Evolutionary conservation across 1,140 invertebrate genomes (phyloP).

Genomic region (Tenebrio molitor): DNA sequence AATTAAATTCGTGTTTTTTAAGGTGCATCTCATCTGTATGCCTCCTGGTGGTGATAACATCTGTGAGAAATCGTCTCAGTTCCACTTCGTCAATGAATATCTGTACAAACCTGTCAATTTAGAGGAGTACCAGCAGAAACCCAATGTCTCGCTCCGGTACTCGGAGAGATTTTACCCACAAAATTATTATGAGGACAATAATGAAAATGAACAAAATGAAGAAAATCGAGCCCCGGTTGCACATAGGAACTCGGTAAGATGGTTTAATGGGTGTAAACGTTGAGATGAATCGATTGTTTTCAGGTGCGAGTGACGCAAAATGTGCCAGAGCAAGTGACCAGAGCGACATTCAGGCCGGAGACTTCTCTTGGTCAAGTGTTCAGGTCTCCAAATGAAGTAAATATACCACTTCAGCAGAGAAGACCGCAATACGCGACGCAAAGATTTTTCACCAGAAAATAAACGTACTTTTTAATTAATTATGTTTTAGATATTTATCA

Average conservation of each 20-base stretch:
- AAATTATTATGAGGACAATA: constrained; percentile 79
- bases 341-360: constrained; percentile 63
- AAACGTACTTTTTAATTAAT: constrained; percentile 3
- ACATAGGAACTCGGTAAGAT: constrained; percentile 64
- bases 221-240: constrained; percentile 65
- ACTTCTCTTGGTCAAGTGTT: constrained; percentile 76
- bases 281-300: no score
- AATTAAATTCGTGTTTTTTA: constrained; percentile 33
- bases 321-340: constrained; percentile 47
- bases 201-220: constrained; percentile 71
- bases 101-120: constrained; percentile 90
- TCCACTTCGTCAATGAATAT: constrained; percentile 94
- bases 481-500: constrained; percentile 29
- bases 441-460: constrained; percentile 50
- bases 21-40: constrained; percentile 94
- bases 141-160: constrained; percentile 87
- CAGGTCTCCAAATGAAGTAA: constrained; percentile 86
- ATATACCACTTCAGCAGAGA: constrained; percentile 85
- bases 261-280: no score
- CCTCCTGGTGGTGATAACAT: constrained; percentile 90
- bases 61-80: constrained; percentile 90
- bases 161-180: constrained; percentile 87
- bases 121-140: constrained; percentile 83
- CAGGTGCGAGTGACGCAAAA: constrained; percentile 63
- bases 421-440: constrained; percentile 68